phyloP scores from a whole-genome alignment of 2,888 invertebrate genomes.

The Chrysodeixis includens region DNA sequence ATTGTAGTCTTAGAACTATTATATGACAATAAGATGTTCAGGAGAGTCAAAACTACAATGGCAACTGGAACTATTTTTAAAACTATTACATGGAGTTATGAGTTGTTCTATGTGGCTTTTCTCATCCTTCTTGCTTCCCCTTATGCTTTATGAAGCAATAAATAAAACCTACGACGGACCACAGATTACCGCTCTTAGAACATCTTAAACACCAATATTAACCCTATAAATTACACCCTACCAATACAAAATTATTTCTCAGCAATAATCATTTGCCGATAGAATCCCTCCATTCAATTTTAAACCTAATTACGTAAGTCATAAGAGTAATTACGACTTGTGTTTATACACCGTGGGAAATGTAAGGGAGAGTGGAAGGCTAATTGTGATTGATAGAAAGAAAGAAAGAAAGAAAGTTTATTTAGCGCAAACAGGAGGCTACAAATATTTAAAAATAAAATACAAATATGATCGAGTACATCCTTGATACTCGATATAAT shows the following conservation, averaged over 20 bases:
- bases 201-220: conserved; percentile 4
- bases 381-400: conserved; percentile 76
- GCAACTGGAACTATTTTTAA: not conserved
- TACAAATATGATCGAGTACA: conserved; percentile 72
- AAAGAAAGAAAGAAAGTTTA: no score
- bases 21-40: not conserved
- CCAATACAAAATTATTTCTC: conserved; percentile 1
- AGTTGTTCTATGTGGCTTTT: not conserved
- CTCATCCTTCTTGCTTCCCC: not conserved
- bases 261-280: conserved; percentile 21
- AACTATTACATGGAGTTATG: not conserved
- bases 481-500: conserved; percentile 66
- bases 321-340: conserved; percentile 26
- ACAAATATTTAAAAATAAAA: no score
- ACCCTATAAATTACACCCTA: conserved; percentile 19
- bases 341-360: conserved; percentile 58
- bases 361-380: conserved; percentile 38
- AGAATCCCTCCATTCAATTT: conserved; percentile 20
- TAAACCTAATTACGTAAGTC: not conserved
- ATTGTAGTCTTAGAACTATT: no score
- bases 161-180: conserved; percentile 18
- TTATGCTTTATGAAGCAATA: conserved; percentile 7
- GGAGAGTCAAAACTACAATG: not conserved
- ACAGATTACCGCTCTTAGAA: conserved; percentile 8
- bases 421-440: no score